Percentiles rank a stretch among this genome's conserved stretches.
Conservation (phyloP, 1,140 invertebrate species). For the Himalopsyche phryganea region DNA sequence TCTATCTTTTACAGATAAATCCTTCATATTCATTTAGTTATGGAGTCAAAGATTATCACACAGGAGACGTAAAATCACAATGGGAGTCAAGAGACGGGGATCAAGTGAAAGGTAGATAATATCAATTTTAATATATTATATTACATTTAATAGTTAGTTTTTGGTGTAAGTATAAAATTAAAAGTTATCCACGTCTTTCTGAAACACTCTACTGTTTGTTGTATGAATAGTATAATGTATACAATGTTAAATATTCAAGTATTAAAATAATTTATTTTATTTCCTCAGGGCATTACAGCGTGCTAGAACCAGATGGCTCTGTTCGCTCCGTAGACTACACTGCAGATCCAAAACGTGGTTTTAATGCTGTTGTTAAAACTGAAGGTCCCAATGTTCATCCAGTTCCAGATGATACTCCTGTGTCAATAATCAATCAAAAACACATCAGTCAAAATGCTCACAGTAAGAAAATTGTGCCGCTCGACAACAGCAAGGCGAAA, state of each 20-base stretch:
- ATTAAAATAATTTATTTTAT: too few relatives aligned
- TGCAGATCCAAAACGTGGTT: slow-evolving; percentile 59
- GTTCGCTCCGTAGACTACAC: slow-evolving; percentile 57
- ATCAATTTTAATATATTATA: background rate
- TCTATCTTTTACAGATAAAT: slow-evolving; percentile 51
- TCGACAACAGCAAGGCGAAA: slow-evolving; percentile 16
- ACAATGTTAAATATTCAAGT: too few relatives aligned
- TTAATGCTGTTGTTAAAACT: slow-evolving; percentile 62
- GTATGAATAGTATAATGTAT: too few relatives aligned
- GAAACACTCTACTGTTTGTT: too few relatives aligned
- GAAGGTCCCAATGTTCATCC: slow-evolving; percentile 53
- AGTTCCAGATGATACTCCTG: slow-evolving; percentile 66
- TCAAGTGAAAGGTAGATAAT: slow-evolving; percentile 56
- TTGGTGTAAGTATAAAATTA: background rate
- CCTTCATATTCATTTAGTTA: slow-evolving; percentile 73
- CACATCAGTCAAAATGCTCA: slow-evolving; percentile 14
- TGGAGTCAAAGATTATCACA: slow-evolving; percentile 69
- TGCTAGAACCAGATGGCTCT: slow-evolving; percentile 60
- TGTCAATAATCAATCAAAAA: slow-evolving; percentile 16
- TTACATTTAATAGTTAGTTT: background rate
- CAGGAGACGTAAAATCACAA: slow-evolving; percentile 67
- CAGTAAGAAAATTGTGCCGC: background rate
- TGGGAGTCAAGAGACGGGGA: slow-evolving; percentile 62
- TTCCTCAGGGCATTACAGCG: slow-evolving; percentile 52
- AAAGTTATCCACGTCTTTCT: too few relatives aligned